Evolutionary conservation across 2,113 vertebrate genomes (phyloP).

Genomic region (Solea senegalensis): DNA sequence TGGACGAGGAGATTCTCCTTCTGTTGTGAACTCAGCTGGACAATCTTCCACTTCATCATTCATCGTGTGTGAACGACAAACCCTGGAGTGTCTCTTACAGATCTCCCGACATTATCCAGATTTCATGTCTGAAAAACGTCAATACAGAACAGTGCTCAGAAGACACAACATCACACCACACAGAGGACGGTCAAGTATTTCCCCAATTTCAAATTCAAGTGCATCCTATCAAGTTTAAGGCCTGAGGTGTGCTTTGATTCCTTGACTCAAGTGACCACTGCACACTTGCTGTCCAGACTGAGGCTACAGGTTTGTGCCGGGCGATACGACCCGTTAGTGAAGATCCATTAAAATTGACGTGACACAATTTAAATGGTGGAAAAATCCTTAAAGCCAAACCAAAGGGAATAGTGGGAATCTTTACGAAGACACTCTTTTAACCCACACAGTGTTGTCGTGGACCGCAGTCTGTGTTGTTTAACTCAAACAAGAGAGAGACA

Average conservation of each 20-base stretch:
- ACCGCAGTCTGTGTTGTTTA: constrained; percentile 10
- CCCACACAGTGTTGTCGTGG: constrained; percentile 34
- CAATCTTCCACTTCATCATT: background rate
- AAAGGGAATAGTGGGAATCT: constrained; percentile 15
- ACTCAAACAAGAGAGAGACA: constrained; percentile 18
- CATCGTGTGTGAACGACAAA: background rate
- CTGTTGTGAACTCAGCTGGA: too few relatives aligned
- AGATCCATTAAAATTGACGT: constrained; percentile 20
- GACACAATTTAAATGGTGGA: constrained; percentile 19
- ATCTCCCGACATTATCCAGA: background rate
- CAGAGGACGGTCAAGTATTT: constrained; percentile 62
- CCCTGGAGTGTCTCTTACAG: background rate
- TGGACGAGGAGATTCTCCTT: too few relatives aligned
- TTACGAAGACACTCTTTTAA: constrained; percentile 19
- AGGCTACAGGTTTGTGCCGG: constrained; percentile 57
- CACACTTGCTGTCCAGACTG: constrained; percentile 26
- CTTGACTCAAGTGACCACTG: constrained; percentile 54
- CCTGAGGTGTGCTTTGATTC: constrained; percentile 77
- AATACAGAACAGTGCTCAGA: constrained; percentile 46
- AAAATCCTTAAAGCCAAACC: constrained; percentile 37
- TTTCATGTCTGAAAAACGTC: constrained; percentile 6
- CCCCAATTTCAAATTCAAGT: constrained; percentile 63
- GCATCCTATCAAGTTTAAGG: constrained; percentile 77
- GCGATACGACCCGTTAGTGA: constrained; percentile 23
- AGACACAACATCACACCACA: constrained; percentile 50